Percentiles rank a stretch among this genome's conserved stretches.
Evolutionary conservation across 2,113 vertebrate species (phyloP).

Genomic region (Salvator merianae): DNA sequence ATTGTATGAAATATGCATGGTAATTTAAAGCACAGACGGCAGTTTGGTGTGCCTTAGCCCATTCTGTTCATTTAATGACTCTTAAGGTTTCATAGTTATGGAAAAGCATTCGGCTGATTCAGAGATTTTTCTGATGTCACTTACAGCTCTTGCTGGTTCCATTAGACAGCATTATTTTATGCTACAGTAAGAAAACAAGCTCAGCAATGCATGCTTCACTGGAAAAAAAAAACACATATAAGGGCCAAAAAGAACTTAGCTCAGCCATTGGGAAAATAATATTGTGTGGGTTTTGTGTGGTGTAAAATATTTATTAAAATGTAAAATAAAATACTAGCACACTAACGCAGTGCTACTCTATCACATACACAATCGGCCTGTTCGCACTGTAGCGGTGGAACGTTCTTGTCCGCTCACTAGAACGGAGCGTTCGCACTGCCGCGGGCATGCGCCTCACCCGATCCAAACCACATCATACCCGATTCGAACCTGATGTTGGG

Average conservation of each 20-base stretch:
- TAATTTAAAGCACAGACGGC: not conserved
- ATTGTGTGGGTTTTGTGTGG: not conserved
- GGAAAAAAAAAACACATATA: not conserved
- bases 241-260: not conserved
- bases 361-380: too few species aligned
- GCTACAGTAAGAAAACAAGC: not conserved
- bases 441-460: too few species aligned
- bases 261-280: not conserved
- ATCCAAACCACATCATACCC: too few species aligned
- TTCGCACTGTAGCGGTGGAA: too few species aligned
- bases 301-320: too few species aligned
- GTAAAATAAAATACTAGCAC: too few species aligned
- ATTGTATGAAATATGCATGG: not conserved
- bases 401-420: too few species aligned
- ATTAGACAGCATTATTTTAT: not conserved
- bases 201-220: not conserved
- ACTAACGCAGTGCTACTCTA: too few species aligned
- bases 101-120: not conserved
- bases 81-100: not conserved
- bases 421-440: too few species aligned
- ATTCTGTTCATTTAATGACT: not conserved
- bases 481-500: too few species aligned
- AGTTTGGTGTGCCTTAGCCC: rapidly evolving
- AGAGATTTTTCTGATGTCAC: not conserved
- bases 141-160: not conserved